These are phyloP conservation scores for Saimiri boliviensis DNA, from an alignment of 2,113 vertebrate genomes.

Conservation along the genomic window DNA sequence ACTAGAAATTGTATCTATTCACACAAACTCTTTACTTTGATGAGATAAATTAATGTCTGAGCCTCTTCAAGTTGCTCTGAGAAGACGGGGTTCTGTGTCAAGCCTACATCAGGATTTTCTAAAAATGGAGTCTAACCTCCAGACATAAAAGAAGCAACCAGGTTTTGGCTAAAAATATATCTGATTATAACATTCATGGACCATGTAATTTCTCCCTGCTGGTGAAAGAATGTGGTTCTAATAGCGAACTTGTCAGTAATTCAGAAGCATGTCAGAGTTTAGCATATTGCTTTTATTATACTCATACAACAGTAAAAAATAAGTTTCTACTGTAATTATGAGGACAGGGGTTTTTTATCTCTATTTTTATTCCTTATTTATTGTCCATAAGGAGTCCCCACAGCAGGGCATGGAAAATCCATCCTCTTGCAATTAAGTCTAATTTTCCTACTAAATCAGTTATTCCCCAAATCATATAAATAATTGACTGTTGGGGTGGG, in stretches of 20 bases:
- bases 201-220: background rate
- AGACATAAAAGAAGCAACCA: constrained; percentile 7
- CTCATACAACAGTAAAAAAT: background rate
- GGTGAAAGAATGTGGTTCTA: background rate
- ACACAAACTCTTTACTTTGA: constrained; percentile 9
- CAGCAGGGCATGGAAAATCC: background rate
- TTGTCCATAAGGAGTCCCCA: constrained; percentile 3
- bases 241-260: background rate
- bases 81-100: background rate
- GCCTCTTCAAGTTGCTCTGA: background rate
- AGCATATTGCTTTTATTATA: background rate
- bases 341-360: background rate
- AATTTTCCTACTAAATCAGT: background rate
- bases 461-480: background rate
- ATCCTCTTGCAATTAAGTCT: background rate
- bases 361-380: background rate
- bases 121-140: constrained; percentile 14
- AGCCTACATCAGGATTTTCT: background rate
- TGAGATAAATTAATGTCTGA: background rate
- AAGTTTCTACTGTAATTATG: background rate
- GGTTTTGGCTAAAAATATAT: background rate
- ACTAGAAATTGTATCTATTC: background rate
- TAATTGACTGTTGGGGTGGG: background rate
- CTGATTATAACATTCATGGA: background rate
- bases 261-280: background rate